Conservation (phyloP, 2,113 vertebrate species). For the Callospermophilus lateralis region DNA sequence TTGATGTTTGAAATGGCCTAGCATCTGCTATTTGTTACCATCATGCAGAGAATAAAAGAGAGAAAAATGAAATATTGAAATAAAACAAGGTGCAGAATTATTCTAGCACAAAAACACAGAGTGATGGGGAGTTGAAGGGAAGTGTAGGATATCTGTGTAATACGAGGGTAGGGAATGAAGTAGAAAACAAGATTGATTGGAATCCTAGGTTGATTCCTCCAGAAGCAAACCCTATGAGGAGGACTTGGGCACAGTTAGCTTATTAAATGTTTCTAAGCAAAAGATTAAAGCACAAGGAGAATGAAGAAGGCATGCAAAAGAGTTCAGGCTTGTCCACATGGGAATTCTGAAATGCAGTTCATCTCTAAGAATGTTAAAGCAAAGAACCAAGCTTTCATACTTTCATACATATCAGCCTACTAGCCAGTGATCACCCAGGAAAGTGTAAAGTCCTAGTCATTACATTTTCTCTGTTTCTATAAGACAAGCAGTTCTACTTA, state of each 20-base stretch:
- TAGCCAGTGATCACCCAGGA: background rate
- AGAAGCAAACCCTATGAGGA: background rate
- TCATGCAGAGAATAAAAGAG: background rate
- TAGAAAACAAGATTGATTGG: background rate
- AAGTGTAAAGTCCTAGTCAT: background rate
- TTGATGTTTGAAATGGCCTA: slow-evolving; percentile 8
- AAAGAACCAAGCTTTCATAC: background rate
- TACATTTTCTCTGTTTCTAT: background rate
- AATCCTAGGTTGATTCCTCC: background rate
- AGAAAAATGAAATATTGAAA: background rate
- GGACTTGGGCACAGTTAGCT: background rate
- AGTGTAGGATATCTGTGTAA: background rate
- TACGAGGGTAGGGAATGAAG: background rate
- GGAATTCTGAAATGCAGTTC: background rate
- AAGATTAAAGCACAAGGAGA: background rate
- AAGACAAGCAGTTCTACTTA: background rate
- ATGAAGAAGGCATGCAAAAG: background rate
- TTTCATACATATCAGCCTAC: background rate
- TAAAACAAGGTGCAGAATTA: background rate
- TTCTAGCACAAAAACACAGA: background rate
- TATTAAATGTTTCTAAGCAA: background rate
- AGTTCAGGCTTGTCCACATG: background rate
- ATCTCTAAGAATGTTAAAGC: background rate
- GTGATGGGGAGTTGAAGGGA: background rate
- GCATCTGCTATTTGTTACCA: background rate